Base-by-base conservation (phyloP, 2,888 invertebrate genomes). In the Dryobota labecula region DNA sequence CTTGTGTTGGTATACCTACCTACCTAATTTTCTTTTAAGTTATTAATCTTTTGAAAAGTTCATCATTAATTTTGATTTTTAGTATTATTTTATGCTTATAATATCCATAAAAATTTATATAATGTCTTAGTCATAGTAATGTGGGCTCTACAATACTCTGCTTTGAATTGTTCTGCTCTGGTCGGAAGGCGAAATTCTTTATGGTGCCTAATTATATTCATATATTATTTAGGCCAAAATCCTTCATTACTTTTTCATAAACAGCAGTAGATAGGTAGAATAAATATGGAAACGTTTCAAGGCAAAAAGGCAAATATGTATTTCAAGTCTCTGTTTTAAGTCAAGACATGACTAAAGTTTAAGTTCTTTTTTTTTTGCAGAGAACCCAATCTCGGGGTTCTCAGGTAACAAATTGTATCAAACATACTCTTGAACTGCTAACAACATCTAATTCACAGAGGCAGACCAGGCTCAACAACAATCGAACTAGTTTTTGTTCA, bases 401-500 rank as follows among this genome's bases (percentile, higher is more conserved):
- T 56, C 81, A 82, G 77, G 77, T 73, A 80, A 70, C 60, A 71
- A 68, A 56, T 18, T 57, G 3, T 53, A 33, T 57, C 41, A 47
- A 61, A 41, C 15, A n/a, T 43, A 64, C 38, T 51, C 47, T 56
- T 67, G 49, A 51, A 53, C 64, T 73, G 11, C 33, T 30, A 72
- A 53, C 57, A 41, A 53, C 51, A 65, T 53, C 53, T 56, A 24
- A 76, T 73, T 64, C 68, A 60, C 47, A 71, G 49, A 67, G 60
- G 63, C 58, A 71, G 58, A 73, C 78, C 71, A 74, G 65, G 65
- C 76, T 62, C 65, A 33, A 60, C 67, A 76, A 86, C 82, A 87
- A 87, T 88, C 57, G 74, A 83, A 82, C 84, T 33, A 76, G 76
- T 86, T 87, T 84, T 86, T 83, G 78, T 80, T 79, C 65, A 71